Evolutionary conservation across 2,888 invertebrate species (phyloP).

Genomic region (Pogonocherus hispidulus): DNA sequence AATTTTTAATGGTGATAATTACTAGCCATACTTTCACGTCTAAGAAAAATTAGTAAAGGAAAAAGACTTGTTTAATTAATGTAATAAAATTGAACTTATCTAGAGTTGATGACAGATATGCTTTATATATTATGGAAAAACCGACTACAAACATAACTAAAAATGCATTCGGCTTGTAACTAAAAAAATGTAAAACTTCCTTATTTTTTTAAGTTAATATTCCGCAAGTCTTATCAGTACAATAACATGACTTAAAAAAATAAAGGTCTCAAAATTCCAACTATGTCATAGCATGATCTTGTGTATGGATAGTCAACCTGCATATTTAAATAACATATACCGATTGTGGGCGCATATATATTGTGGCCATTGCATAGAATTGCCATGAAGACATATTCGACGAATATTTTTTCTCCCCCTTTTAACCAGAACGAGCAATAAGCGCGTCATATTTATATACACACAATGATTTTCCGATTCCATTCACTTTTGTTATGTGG

Average conservation of each 20-base stretch:
- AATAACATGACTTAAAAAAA: background rate
- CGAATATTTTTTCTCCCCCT: background rate
- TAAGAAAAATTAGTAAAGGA: too few relatives aligned
- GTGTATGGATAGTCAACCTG: background rate
- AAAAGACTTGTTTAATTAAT: too few relatives aligned
- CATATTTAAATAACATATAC: background rate
- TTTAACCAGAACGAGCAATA: background rate
- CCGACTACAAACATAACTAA: too few relatives aligned
- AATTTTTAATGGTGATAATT: too few relatives aligned
- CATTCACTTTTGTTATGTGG: background rate
- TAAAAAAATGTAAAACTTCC: too few relatives aligned
- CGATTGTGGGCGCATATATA: background rate
- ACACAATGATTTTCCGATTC: background rate
- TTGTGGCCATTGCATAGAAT: background rate
- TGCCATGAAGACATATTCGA: background rate
- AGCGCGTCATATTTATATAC: background rate
- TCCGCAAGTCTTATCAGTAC: too few relatives aligned
- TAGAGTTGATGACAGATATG: too few relatives aligned
- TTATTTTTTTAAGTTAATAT: too few relatives aligned
- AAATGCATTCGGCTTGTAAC: too few relatives aligned
- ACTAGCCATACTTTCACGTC: too few relatives aligned
- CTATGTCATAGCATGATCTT: background rate
- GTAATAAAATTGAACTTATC: too few relatives aligned
- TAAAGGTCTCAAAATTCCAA: background rate
- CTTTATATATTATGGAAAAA: too few relatives aligned